Evolutionary conservation across 2,113 vertebrate species (phyloP).

Genomic region (Noturus placidus): DNA sequence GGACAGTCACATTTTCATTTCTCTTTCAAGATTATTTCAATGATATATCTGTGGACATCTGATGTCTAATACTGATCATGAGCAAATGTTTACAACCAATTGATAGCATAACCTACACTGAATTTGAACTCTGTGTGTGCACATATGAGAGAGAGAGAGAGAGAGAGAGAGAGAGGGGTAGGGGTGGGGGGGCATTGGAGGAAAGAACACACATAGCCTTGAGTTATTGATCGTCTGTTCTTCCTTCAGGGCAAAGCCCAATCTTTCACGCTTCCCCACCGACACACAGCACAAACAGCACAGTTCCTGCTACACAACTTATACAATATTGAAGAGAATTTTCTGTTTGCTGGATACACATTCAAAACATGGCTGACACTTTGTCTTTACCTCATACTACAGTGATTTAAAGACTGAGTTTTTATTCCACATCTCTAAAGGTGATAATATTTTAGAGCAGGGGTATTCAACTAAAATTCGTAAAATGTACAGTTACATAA

Average conservation of each 20-base stretch:
- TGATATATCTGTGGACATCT: not conserved
- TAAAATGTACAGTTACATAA: not conserved
- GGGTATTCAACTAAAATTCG: not conserved
- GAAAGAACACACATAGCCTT: conserved; percentile 27
- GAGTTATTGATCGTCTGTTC: conserved; percentile 38
- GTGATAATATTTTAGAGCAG: not conserved
- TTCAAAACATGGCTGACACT: conserved; percentile 13
- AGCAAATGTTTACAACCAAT: not conserved
- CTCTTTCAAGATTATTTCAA: not conserved
- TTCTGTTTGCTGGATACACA: conserved; percentile 27
- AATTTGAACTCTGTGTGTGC: not conserved
- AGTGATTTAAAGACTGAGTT: conserved; percentile 17
- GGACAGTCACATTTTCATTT: not conserved
- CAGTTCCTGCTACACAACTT: conserved; percentile 42
- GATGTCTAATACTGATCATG: not conserved
- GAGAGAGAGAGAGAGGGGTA: not conserved
- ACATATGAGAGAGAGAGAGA: no score
- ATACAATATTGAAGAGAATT: conserved; percentile 47
- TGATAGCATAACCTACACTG: not conserved
- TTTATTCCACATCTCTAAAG: not conserved
- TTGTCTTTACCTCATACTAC: conserved; percentile 17
- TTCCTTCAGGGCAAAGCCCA: conserved; percentile 24
- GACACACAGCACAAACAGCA: conserved; percentile 35
- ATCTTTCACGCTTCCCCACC: conserved; percentile 12
- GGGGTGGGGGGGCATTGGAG: not conserved